Evolutionary conservation across 2,113 vertebrate genomes (phyloP).

Genomic region (Tenebrosternarchus preto): DNA sequence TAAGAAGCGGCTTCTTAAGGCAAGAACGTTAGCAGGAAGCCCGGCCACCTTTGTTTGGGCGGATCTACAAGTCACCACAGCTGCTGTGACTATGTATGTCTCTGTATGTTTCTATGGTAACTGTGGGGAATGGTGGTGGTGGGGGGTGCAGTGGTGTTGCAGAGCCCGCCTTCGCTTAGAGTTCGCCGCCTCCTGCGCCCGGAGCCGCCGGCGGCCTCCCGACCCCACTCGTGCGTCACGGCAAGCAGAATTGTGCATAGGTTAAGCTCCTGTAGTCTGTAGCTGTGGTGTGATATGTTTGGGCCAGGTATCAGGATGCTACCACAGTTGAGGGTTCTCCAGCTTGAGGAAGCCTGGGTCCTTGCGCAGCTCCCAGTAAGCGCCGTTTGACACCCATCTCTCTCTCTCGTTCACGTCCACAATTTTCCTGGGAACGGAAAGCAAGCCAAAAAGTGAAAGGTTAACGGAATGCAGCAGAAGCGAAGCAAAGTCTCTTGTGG

Average conservation of each 20-base stretch:
- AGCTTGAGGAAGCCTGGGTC: slow-evolving; percentile 96
- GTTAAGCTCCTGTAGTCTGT: slow-evolving; percentile 72
- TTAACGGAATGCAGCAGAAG: no score
- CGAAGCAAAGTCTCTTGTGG: background rate
- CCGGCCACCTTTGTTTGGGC: slow-evolving; percentile 59
- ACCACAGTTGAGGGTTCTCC: slow-evolving; percentile 91
- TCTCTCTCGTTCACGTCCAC: slow-evolving; percentile 91
- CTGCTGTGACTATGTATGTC: slow-evolving; percentile 63
- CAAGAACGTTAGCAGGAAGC: slow-evolving; percentile 71
- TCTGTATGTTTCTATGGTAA: slow-evolving; percentile 64
- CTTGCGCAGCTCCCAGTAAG: slow-evolving; percentile 96
- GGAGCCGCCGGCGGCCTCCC: slow-evolving; percentile 32
- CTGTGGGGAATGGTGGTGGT: slow-evolving; percentile 6
- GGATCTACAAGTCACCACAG: slow-evolving; percentile 58
- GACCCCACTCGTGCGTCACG: slow-evolving; percentile 38
- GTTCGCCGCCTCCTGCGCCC: background rate
- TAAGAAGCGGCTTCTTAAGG: slow-evolving; percentile 72
- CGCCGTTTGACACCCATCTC: slow-evolving; percentile 94
- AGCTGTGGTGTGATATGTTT: slow-evolving; percentile 74
- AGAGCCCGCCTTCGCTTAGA: slow-evolving; percentile 19
- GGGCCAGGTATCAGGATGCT: slow-evolving; percentile 74
- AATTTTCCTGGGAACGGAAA: slow-evolving; percentile 82
- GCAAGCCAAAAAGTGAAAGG: no score
- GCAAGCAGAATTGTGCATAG: slow-evolving; percentile 89
- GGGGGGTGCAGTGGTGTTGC: slow-evolving; percentile 19